Base-by-base conservation (phyloP, 2,888 invertebrate genomes). In the Eurois occulta region DNA sequence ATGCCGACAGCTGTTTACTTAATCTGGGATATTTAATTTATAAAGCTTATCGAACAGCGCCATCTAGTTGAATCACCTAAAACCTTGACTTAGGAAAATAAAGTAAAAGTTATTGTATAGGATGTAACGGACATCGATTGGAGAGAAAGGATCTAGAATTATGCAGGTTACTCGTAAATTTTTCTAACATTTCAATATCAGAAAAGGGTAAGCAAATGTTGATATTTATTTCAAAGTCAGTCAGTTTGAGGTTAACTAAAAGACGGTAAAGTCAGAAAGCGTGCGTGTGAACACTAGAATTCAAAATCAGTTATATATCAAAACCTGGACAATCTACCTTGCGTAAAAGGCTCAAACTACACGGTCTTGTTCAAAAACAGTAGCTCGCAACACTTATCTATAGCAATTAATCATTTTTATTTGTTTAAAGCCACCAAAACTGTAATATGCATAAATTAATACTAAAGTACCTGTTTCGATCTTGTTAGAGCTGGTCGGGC, bases 361-460 rank as follows among this genome's bases (percentile, higher is more conserved):
- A 64, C 16, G 66, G 24, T 48, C 13, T 72, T 73, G 28, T 60
- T 75, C 48, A 72, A 78, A 77, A 81, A 77, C 55, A 70, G 28
- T 38, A 67, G 35, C 48, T 62, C 55, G 46, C 67, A 16, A 76
- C 41, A 78, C 75, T 81, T 84, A 87, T 87, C 84, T 72, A 69
- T 76, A 58, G 62, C 72, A 73, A 89, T 92, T 92, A 92, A 93
- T 92, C 89, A 90, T 83, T 88, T 91, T 90, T 92, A 91, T 93
- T 93, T 92, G 89, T 88, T 90, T 87, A 91, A 86, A 87, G 84
- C 86, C 75, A 79, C 79, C 80, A 81, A 87, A 86, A 81, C 88
- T 87, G 86, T 90, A 90, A 90, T 89, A 88, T 87, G 75, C 88
- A 90, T 91, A 91, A 91, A 90, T 92, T 88, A 87, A 74, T 78